Conservation (phyloP, 2,888 invertebrate genomes). For the Chaitophorus viminalis region DNA sequence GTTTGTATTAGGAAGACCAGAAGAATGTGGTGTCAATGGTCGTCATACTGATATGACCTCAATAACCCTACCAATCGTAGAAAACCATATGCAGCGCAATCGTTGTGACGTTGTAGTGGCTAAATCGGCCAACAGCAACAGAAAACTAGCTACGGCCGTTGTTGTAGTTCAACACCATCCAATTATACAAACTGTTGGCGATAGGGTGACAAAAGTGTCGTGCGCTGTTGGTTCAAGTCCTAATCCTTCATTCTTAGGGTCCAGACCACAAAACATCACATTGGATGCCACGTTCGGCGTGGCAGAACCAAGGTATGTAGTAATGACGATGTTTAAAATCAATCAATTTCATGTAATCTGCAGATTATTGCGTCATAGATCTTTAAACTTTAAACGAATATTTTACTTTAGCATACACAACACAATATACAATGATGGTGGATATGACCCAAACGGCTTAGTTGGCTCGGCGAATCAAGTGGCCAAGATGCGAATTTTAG, state of each 20-base stretch:
- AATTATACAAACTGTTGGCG: constrained; percentile 85
- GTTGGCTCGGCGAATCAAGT: constrained; percentile 65
- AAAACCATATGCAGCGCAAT: constrained; percentile 68
- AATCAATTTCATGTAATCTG: too few species aligned
- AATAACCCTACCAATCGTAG: constrained; percentile 73
- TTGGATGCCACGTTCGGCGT: constrained; percentile 71
- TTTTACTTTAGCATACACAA: constrained; percentile 62
- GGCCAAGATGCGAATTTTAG: constrained; percentile 67
- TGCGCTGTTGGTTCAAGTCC: constrained; percentile 73
- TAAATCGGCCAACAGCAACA: constrained; percentile 67
- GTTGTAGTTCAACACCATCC: constrained; percentile 86
- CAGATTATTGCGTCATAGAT: not conserved
- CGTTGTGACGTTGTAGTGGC: constrained; percentile 67
- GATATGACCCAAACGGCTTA: constrained; percentile 53
- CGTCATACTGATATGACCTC: constrained; percentile 69
- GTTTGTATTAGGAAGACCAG: constrained; percentile 83
- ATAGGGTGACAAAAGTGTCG: constrained; percentile 82
- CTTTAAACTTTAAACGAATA: not conserved
- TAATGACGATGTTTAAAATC: not conserved
- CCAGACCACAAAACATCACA: constrained; percentile 66
- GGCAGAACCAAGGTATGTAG: constrained; percentile 68
- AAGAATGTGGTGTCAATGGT: constrained; percentile 76
- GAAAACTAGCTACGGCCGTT: constrained; percentile 80
- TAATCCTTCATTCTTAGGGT: constrained; percentile 53
- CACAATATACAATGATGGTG: constrained; percentile 62